A percentile compares a stretch with the other conserved stretches of the same genome.
Conservation (phyloP, 2,888 invertebrate genomes). For the Dusona sp. region DNA sequence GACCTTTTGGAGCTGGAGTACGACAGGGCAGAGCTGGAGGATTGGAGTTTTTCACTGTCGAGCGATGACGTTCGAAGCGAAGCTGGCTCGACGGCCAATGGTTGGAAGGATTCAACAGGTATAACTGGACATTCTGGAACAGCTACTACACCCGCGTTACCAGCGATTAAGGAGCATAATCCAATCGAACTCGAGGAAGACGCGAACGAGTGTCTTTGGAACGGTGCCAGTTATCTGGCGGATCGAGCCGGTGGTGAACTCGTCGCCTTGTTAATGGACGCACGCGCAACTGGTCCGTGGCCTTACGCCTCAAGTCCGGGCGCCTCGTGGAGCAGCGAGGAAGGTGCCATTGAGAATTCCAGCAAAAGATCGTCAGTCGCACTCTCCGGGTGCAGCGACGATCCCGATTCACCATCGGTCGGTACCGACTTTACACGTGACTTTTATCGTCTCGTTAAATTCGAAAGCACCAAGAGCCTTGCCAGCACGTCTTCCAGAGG, state of each 20-base stretch:
- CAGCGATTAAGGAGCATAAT: conserved; percentile 90
- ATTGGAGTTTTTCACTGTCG: conserved; percentile 91
- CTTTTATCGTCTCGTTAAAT: conserved; percentile 92
- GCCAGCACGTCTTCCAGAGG: conserved; percentile 91
- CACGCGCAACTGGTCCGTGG: conserved; percentile 87
- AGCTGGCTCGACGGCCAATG: conserved; percentile 45
- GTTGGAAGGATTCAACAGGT: conserved; percentile 69
- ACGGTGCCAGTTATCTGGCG: conserved; percentile 90
- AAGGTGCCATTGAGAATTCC: conserved; percentile 85
- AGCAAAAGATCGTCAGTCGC: conserved; percentile 91
- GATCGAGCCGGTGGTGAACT: conserved; percentile 89
- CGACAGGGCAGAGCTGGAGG: conserved; percentile 91
- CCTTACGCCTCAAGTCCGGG: conserved; percentile 87
- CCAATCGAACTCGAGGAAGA: conserved; percentile 91
- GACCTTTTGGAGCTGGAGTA: conserved; percentile 90
- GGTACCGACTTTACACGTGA: conserved; percentile 92
- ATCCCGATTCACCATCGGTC: conserved; percentile 88
- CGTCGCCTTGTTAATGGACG: conserved; percentile 86
- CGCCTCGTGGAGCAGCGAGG: conserved; percentile 86
- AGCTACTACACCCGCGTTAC: conserved; percentile 87
- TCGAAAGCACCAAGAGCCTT: conserved; percentile 92
- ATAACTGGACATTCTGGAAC: conserved; percentile 53
- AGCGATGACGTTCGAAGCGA: conserved; percentile 88
- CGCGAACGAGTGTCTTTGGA: conserved; percentile 91
- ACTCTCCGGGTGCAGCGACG: conserved; percentile 88